These are phyloP conservation scores for Athene noctua DNA, from an alignment of 2,113 vertebrate genomes.

Conservation along the genomic window DNA sequence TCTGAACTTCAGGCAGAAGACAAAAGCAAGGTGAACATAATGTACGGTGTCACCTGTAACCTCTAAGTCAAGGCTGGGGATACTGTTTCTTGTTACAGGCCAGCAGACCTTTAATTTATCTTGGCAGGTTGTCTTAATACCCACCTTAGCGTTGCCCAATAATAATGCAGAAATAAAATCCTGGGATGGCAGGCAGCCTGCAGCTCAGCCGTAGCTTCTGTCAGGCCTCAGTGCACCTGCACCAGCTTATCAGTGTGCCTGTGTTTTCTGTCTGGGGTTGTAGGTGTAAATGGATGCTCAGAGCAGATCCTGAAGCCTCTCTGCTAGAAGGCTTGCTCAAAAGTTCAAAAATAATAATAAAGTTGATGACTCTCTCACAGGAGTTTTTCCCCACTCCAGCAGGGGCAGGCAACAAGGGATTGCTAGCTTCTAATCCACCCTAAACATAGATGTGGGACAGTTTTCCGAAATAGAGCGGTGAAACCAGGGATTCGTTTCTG, in stretches of 20 bases:
- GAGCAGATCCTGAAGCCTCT: neutral
- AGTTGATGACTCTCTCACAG: neutral
- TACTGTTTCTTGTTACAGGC: slow-evolving; percentile 49
- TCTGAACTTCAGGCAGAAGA: slow-evolving; percentile 46
- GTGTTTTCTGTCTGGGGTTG: neutral
- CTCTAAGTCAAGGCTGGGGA: slow-evolving; percentile 8
- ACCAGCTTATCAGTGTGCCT: neutral
- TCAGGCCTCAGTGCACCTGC: slow-evolving; percentile 40
- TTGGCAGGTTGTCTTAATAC: slow-evolving; percentile 44
- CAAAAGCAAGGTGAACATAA: slow-evolving; percentile 50
- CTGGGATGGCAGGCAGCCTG: slow-evolving; percentile 41
- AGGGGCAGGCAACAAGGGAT: neutral
- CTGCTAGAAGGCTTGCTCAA: neutral
- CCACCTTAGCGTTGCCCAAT: slow-evolving; percentile 27
- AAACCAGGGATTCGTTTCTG: neutral
- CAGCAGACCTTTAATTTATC: slow-evolving; percentile 44
- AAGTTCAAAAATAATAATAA: neutral
- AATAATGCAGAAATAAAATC: slow-evolving; percentile 52
- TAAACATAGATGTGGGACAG: neutral
- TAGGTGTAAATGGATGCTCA: neutral
- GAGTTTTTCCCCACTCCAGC: neutral
- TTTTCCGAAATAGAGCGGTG: neutral
- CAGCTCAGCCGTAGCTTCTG: neutral
- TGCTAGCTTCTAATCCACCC: neutral
- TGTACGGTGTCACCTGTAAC: slow-evolving; percentile 17